These are phyloP conservation scores for Dendrocopos noguchii DNA, from an alignment of 2,113 vertebrate species.

Conservation along the genomic window DNA sequence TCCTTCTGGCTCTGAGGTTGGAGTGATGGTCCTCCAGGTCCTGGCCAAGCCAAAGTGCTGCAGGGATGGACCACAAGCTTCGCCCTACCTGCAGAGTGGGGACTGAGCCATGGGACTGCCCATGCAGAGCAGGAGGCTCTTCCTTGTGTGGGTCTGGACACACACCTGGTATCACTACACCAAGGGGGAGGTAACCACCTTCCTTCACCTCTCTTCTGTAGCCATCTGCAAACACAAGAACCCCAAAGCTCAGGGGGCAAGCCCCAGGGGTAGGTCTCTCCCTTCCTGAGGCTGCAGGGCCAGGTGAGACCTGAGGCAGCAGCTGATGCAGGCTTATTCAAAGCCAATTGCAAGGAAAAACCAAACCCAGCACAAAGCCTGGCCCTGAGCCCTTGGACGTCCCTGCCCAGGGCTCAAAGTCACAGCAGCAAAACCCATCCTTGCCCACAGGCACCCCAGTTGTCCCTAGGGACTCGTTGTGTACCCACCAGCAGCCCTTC, in stretches of 20 bases:
- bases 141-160: fast-evolving
- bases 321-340: neutral
- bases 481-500: neutral
- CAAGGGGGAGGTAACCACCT: neutral
- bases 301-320: fast-evolving
- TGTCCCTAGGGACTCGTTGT: fast-evolving
- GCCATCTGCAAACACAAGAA: neutral
- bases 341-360: neutral
- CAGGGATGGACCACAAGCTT: neutral
- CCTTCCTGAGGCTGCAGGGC: neutral
- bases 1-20: fast-evolving
- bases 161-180: neutral
- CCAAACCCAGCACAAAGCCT: neutral
- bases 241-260: neutral
- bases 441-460: neutral
- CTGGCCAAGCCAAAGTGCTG: neutral
- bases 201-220: neutral
- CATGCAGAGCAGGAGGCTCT: neutral
- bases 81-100: neutral
- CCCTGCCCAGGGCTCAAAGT: neutral
- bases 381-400: neutral
- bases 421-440: neutral
- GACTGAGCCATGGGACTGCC: fast-evolving
- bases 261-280: neutral
- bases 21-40: neutral